Percentiles rank a stretch among this genome's conserved stretches.
Evolutionary conservation across 2,888 invertebrate species (phyloP).

Genomic region (Spilarctia lutea): DNA sequence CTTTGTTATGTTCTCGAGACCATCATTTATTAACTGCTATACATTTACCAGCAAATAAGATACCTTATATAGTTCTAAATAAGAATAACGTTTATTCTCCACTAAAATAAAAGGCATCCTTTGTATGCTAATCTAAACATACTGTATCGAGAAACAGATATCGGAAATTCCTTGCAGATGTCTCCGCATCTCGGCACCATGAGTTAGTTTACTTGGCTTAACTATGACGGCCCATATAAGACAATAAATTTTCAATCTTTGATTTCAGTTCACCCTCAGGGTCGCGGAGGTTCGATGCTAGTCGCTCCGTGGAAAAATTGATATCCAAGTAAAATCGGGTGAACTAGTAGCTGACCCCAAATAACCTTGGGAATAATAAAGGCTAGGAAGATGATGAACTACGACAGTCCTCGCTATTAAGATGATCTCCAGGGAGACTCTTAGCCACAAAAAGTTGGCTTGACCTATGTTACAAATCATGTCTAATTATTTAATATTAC

Average conservation of each 20-base stretch:
- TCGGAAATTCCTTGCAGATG: too few species aligned
- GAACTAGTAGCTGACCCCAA: too few species aligned
- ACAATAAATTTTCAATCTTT: too few species aligned
- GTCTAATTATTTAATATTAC: conserved; percentile 7
- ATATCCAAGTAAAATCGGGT: too few species aligned
- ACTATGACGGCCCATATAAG: neutral
- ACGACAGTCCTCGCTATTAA: neutral
- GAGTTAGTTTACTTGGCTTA: neutral
- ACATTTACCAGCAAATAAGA: neutral
- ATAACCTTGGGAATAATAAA: too few species aligned
- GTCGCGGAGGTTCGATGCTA: too few species aligned
- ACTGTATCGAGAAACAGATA: neutral
- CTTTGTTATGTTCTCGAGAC: neutral
- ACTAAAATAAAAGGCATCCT: neutral
- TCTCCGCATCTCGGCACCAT: neutral
- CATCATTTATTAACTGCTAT: neutral
- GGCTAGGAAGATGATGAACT: too few species aligned
- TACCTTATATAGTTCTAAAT: neutral
- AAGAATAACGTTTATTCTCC: neutral
- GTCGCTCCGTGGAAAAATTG: too few species aligned
- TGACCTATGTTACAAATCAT: neutral
- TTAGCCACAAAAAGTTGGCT: neutral
- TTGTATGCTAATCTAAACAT: neutral
- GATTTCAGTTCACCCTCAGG: too few species aligned
- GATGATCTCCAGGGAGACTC: neutral